Evolutionary conservation across 2,888 invertebrate genomes (phyloP), one percentile per base, ranked within the genome.

Genomic region (Synergus itoensis): DNA sequence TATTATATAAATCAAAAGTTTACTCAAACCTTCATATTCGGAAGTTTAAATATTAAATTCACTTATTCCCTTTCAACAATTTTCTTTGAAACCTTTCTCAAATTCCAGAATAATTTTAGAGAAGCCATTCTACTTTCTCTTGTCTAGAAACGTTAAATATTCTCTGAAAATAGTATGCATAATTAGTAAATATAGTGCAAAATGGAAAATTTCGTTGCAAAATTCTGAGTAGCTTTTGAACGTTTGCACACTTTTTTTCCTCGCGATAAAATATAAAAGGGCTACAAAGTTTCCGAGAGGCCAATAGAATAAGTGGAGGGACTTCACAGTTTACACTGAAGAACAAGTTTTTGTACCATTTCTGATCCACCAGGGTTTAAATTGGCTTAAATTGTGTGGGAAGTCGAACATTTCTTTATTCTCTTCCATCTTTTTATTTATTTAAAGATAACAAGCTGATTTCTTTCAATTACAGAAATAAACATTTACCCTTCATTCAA

Each of bases 341-440:
- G n/a, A 63, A 77, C 11, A 80, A 80, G 67, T 79, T 80, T 28
- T 11, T n/a, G 3, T 28, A 45, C 76, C 76, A 81, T 81, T 82
- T 77, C 77, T 76, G 73, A 75, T 43, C 57, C 77, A 67, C 77
- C 78, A 67, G 79, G 64, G 21, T 77, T 82, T 76, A 45, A 81
- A 84, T 76, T 82, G 82, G 67, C 69, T 67, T 83, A 87, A 87
- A 88, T 87, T 86, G 84, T 81, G 86, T 86, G 77, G 82, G 53
- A 79, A 82, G 81, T 80, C 79, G 81, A 84, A 87, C 83, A 76
- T 82, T 79, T 82, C 83, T 83, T 84, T 82, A 81, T 67, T 81
- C 53, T 64, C 48, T 57, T 53, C 18, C 43, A 28, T 43, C 77
- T 63, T 57, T 62, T 67, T 67, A 3, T 40, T 78, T 69, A 60